Evolutionary conservation across 2,888 invertebrate species (phyloP), one percentile per base, ranked within the genome.

Genomic region (Platycheirus albimanus): DNA sequence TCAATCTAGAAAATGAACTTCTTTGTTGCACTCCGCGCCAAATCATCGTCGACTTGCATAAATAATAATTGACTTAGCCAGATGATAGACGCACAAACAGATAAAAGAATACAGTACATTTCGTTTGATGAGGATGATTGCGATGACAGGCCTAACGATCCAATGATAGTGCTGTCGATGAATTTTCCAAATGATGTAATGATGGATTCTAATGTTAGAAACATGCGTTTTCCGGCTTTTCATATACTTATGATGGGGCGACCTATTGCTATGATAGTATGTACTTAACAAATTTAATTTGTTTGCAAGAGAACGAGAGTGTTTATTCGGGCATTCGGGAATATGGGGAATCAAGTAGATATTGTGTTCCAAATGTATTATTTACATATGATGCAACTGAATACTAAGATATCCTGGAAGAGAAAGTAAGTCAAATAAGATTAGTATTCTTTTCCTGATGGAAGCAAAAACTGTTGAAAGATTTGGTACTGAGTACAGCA

Each of bases 131-230:
- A 81, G 66, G 71, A 81, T 76, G 80, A 81, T 71, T 30, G 52
- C 61, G 81, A 81, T 81, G 81, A 81, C 77, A 81, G 61, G 43
- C 49, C 13, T 15, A 80, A 56, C 15, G 79, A 63, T 69, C 51
- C 54, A 58, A 56, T 63, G 64, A 75, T 75, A 76, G n/a, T 64
- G 70, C n/a, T 56, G 20, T 11, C 76, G 66, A 66, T 71, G 76
- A 61, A 58, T 61, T 81, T 24, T 61, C 47, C 49, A 66, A 77
- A 81, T 71, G 81, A 77, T 71, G 74, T 51, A 74, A 74, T 79
- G 79, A 79, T 74, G 56, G 66, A 81, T 67, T 76, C 71, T 77
- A 72, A 81, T 71, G 81, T 49, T 54, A 81, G 77, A 77, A 77
- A 66, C 77, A 81, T 81, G 47, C 67, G 71, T 63, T 67, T 77